Conservation (phyloP, 1,140 invertebrate genomes). For the Theocolax elegans region DNA sequence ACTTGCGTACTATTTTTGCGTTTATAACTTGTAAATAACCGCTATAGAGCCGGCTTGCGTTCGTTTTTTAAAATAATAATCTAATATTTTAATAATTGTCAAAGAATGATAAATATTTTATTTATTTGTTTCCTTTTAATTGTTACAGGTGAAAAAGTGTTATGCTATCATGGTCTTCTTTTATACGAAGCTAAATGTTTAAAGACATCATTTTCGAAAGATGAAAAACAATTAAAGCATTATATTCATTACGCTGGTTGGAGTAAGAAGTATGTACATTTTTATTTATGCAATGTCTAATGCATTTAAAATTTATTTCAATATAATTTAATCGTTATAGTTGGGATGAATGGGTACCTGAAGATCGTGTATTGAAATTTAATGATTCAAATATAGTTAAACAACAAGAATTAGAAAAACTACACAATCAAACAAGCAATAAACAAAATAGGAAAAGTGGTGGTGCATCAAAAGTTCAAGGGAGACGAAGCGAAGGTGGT, state of each 20-base stretch:
- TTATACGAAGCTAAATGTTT: slow-evolving; percentile 97
- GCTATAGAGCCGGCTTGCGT: not conserved
- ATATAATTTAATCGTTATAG: slow-evolving; percentile 67
- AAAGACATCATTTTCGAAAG: slow-evolving; percentile 82
- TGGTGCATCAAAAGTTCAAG: slow-evolving; percentile 56
- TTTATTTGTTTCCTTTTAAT: slow-evolving; percentile 15
- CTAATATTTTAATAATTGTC: not conserved
- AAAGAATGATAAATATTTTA: not conserved
- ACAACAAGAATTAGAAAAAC: slow-evolving; percentile 88
- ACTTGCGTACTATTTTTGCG: not conserved
- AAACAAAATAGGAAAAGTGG: slow-evolving; percentile 59
- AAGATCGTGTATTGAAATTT: slow-evolving; percentile 90
- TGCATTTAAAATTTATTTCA: slow-evolving; percentile 18
- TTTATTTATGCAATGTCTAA: slow-evolving; percentile 25
- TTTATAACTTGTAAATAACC: not conserved
- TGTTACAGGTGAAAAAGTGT: slow-evolving; percentile 89
- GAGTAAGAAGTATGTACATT: slow-evolving; percentile 90
- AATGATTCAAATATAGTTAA: slow-evolving; percentile 91
- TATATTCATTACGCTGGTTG: slow-evolving; percentile 97
- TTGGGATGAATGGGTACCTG: slow-evolving; percentile 99
- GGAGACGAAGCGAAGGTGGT: slow-evolving; percentile 58
- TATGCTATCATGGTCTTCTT: slow-evolving; percentile 95
- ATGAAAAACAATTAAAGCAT: slow-evolving; percentile 90
- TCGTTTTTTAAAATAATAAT: not conserved
- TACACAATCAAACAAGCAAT: slow-evolving; percentile 73